Base-by-base conservation (phyloP, 2,888 invertebrate genomes). In the Oligia latruncula region DNA sequence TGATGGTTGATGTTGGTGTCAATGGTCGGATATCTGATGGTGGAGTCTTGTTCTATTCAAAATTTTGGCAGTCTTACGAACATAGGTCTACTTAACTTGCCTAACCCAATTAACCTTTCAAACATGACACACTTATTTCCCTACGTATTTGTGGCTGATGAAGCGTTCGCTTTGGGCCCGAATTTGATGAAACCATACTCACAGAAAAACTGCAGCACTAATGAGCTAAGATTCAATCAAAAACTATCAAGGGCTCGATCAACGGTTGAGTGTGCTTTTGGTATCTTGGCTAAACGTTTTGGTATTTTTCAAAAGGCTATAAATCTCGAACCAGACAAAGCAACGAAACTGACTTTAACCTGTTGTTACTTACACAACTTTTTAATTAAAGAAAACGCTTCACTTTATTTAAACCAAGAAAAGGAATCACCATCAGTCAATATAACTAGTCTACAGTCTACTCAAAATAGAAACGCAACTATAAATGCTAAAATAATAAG, bases 11-110 rank as follows among this genome's bases (percentile, higher is more conserved):
- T 60, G 6, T 55, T 20, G 55, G 55, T n/a, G 2, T 60, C 58
- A 60, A 60, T n/a, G 58, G 58, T 60, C n/a, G n/a, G 23, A n/a
- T 60, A 60, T 60, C 58, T 60, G 60, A 60, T n/a, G 60, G n/a
- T 60, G n/a, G 58, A 60, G 60, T 60, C 11, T 4, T 60, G 1
- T n/a, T 60, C 9, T n/a, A 60, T 60, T n/a, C 60, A 60, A 60
- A 60, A 60, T n/a, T n/a, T 60, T 60, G 60, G n/a, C 60, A 60
- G 4, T 11, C 2, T 60, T 60, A 60, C n/a, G 60, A 60, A 60
- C n/a, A 60, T n/a, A 60, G n/a, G n/a, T 60, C 23, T 23, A 23
- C 9, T 58, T n/a, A 23, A 58, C 23, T n/a, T 58, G n/a, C n/a
- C 23, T 60, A n/a, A 58, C 58, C 58, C 23, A 58, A 58, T 23